Base-by-base conservation (phyloP, 2,797 vertebrate species). In the Otus scops region DNA sequence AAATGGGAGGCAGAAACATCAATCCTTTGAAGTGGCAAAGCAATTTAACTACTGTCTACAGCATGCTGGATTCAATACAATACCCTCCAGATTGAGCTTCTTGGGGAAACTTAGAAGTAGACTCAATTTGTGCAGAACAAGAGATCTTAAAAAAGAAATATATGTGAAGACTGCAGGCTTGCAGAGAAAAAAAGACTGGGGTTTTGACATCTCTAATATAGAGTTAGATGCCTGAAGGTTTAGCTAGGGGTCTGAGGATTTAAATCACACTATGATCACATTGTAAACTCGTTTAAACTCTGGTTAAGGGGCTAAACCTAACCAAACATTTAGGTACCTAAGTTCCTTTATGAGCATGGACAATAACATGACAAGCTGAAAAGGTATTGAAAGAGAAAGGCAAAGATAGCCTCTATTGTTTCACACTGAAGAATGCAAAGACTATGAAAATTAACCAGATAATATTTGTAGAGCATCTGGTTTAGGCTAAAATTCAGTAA, bases 101-200 rank as follows among this genome's bases (percentile, higher is more conserved):
- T 68, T 50, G 27, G 10, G 7, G 15, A 91, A 80, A 81, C 38
- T 47, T 78, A 34, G 23, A 61, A 53, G 27, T 34, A 41, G 30
- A 59, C 7, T 39, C 27, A 43, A 32, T 89, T 81, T 81, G n/a
- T 60, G 11, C 45, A 34, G 7, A 75, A 13, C 22, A 75, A 32
- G 32, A 68, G 14, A 5, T 45, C 5, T 85, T 81, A 41, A 4
- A 8, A 56, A 87, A 84, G 13, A 64, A 15, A 64, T 77, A 34
- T 3, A n/a, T 24, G 9, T 20, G 21, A 90, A 59, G 18, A 67
- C n/a, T 78, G 16, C 0, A 0, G 23, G 9, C 27, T 65, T 63
- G 10, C 7, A 59, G 38, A 61, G 13, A 48, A 60, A 34, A 34
- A 18, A 81, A 57, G 23, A 8, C 18, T 41, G 16, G 6, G 16